These are phyloP conservation scores for Mythimna loreyi DNA, from an alignment of 2,888 invertebrate genomes.

Conservation along the genomic window DNA sequence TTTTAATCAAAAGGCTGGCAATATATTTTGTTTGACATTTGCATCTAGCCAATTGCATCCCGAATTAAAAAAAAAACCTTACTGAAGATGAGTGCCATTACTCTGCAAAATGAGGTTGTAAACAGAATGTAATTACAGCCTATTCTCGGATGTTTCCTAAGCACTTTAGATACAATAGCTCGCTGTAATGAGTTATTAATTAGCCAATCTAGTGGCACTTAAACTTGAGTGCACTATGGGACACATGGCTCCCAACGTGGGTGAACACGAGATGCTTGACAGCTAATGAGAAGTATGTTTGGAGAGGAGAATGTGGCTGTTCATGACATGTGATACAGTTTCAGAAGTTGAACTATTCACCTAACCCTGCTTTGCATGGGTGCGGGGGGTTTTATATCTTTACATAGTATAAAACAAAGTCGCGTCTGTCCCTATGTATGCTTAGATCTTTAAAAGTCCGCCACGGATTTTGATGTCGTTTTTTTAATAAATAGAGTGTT, in stretches of 20 bases:
- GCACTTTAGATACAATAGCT: conserved; percentile 24
- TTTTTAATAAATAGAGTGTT: no score
- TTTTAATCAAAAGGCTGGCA: no score
- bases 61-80: not conserved
- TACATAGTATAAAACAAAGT: no score
- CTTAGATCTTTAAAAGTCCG: no score
- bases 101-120: not conserved
- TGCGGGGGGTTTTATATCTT: no score
- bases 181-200: conserved; percentile 36
- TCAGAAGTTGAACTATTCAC: no score
- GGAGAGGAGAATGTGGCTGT: not conserved
- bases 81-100: not conserved
- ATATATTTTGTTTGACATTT: no score
- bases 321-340: no score
- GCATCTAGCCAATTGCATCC: no score
- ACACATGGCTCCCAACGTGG: conserved; percentile 33
- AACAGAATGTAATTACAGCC: conserved; percentile 15
- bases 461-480: no score
- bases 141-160: not conserved
- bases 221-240: not conserved
- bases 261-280: conserved; percentile 21
- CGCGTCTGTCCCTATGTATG: no score
- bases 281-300: conserved; percentile 10
- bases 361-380: no score
- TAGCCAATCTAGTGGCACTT: conserved; percentile 23